Evolutionary conservation across 2,113 vertebrate genomes (phyloP), one percentile per base, ranked within the genome.

Genomic region (Myrmecobius fasciatus): DNA sequence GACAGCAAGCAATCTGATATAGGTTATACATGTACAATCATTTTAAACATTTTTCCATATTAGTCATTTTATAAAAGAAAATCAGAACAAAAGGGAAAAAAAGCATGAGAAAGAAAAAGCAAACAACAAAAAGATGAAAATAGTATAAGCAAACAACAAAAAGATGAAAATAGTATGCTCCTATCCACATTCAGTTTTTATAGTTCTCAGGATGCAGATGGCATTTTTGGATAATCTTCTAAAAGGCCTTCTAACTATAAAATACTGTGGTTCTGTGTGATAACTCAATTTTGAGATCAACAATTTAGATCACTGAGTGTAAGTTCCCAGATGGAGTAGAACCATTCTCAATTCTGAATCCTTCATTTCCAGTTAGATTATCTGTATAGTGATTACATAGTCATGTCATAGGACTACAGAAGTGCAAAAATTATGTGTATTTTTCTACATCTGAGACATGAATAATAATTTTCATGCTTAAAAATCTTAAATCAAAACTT

Each of bases 371-470:
- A 24, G 90, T 93, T 89, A 94, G 93, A 92, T n/a, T 2, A 52
- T 92, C 91, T 94, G 92, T 83, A 36, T 96, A 95, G 96, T 91
- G 9, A 90, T 91, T 95, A 89, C 25, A 91, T 93, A 60, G n/a
- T 95, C 93, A 24, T 92, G 93, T 91, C 36, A 90, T 52, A 92
- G 43, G 20, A 88, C 67, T 93, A 96, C 14, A 92, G 91, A 92
- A 92, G 43, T 52, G 93, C 46, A 97, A 94, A 96, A 97, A 95
- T 36, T 3, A 48, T 94, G 96, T 95, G 91, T 2, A 89, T 4
- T 93, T 94, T 83, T 92, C 96, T 91, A 91, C 47, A 91, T 97
- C 96, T 89, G 52, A 91, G 96, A 95, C 91, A 93, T 95, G 91
- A 97, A 95, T 92, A 94, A 96, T 52, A 94, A 92, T 51, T 52